Evolutionary conservation across 2,888 invertebrate genomes (phyloP).

Genomic region (Epirrhoe tristata): DNA sequence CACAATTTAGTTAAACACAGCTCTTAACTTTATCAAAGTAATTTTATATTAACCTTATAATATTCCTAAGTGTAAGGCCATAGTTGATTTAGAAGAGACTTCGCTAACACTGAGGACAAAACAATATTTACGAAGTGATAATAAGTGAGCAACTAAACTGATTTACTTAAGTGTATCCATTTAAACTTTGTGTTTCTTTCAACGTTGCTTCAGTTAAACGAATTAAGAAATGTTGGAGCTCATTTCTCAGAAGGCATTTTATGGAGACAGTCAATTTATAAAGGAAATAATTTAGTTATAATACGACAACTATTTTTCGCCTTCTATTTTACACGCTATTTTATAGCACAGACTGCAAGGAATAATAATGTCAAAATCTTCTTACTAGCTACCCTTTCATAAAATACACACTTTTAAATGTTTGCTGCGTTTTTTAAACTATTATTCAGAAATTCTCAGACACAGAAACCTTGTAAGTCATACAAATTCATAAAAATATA

Average conservation of each 20-base stretch:
- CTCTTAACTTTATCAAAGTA: too few species aligned
- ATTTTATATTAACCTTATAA: background rate
- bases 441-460: background rate
- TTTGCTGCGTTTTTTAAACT: background rate
- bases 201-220: conserved; percentile 53
- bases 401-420: too few species aligned
- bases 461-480: background rate
- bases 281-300: conserved; percentile 70
- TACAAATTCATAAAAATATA: background rate
- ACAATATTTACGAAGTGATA: conserved; percentile 24
- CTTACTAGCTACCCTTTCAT: too few species aligned
- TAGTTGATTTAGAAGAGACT: background rate
- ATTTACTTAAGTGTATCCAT: conserved; percentile 31
- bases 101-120: background rate
- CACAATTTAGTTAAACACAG: background rate
- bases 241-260: conserved; percentile 62
- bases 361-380: too few species aligned
- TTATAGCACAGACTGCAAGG: background rate
- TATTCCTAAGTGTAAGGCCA: background rate
- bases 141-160: conserved; percentile 31
- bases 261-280: conserved; percentile 65
- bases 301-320: too few species aligned
- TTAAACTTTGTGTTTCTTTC: conserved; percentile 54
- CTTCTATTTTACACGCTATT: conserved; percentile 11
- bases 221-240: conserved; percentile 61